phyloP scores from a whole-genome alignment of 2,888 invertebrate genomes.

The Byasa hedistus region DNA sequence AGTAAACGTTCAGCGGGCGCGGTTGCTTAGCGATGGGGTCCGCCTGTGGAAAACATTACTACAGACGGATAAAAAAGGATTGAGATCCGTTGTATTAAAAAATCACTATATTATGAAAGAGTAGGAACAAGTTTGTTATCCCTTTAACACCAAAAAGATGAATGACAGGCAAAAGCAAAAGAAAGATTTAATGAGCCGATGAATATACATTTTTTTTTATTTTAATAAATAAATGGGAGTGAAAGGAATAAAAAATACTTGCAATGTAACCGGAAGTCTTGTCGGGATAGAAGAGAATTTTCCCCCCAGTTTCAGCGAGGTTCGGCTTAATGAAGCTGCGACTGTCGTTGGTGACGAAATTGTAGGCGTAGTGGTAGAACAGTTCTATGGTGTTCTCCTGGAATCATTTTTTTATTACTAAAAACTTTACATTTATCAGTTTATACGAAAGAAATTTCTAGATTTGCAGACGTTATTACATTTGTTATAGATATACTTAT shows the following conservation, averaged over 20 bases:
- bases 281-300: constrained; percentile 81
- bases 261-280: constrained; percentile 84
- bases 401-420: background rate
- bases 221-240: background rate
- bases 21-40: constrained; percentile 80
- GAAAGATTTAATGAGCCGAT: too few relatives aligned
- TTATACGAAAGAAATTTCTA: too few relatives aligned
- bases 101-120: too few relatives aligned
- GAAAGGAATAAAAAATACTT: constrained; percentile 38
- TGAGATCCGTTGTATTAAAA: too few relatives aligned
- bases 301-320: constrained; percentile 84
- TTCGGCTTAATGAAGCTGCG: constrained; percentile 85
- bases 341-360: constrained; percentile 81
- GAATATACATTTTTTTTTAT: too few relatives aligned
- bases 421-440: background rate
- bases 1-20: constrained; percentile 82
- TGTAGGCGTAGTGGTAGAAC: constrained; percentile 82
- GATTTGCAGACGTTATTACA: too few relatives aligned
- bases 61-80: background rate
- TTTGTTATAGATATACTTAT: too few relatives aligned
- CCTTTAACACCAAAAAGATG: too few relatives aligned
- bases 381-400: constrained; percentile 81
- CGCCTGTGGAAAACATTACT: constrained; percentile 63
- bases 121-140: too few relatives aligned
- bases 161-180: too few relatives aligned